Conservation (phyloP, 2,113 vertebrate species). For the Tonatia bakeri region DNA sequence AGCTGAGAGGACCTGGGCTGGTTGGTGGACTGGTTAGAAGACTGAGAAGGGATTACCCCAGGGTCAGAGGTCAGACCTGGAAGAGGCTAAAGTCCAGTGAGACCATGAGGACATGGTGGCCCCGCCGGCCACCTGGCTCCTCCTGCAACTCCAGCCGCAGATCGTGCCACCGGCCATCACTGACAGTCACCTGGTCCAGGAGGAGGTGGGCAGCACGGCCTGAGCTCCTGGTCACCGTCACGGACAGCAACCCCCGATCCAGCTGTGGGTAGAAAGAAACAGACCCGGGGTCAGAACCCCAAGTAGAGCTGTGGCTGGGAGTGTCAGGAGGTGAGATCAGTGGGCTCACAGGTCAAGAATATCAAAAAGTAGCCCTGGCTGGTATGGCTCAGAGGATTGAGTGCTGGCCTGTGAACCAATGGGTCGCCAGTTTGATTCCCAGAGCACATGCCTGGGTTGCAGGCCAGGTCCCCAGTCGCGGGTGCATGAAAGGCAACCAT, state of each 20-base stretch:
- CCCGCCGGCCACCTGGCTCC: slow-evolving; percentile 87
- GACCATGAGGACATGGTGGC: slow-evolving; percentile 90
- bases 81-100: slow-evolving; percentile 94
- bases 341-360: neutral
- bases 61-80: slow-evolving; percentile 83
- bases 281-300: slow-evolving; percentile 31
- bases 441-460: no score
- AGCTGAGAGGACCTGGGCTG: neutral
- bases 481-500: no score
- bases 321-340: neutral
- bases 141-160: slow-evolving; percentile 94
- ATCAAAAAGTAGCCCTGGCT: no score
- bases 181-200: slow-evolving; percentile 92
- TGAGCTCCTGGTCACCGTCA: slow-evolving; percentile 87
- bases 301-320: neutral
- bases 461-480: no score
- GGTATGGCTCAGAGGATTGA: no score
- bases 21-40: neutral
- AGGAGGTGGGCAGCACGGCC: slow-evolving; percentile 87
- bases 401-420: no score
- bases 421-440: no score
- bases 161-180: slow-evolving; percentile 95
- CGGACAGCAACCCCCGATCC: slow-evolving; percentile 89
- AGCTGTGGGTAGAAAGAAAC: slow-evolving; percentile 82
- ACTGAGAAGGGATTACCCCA: neutral